phyloP scores from a whole-genome alignment of 2,888 invertebrate species.

The Andrena marginata region DNA sequence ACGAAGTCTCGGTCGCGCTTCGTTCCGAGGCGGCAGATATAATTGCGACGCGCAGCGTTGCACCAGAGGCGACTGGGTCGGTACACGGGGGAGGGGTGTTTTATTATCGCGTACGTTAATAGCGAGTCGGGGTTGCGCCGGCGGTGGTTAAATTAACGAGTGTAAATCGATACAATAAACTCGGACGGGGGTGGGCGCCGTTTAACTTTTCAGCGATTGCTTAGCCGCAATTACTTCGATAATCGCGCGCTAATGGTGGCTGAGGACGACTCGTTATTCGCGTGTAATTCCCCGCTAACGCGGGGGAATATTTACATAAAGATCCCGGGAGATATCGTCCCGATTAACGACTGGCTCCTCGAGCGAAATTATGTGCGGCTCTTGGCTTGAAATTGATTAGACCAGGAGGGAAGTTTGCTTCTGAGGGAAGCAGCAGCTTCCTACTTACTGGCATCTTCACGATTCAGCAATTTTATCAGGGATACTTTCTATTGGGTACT shows the following conservation, averaged over 20 bases:
- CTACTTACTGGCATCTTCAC: not conserved
- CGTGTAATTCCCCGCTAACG: slow-evolving; percentile 42
- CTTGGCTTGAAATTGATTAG: slow-evolving; percentile 17
- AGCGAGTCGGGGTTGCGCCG: slow-evolving; percentile 43
- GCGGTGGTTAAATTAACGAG: slow-evolving; percentile 60
- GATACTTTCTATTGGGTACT: too few species aligned
- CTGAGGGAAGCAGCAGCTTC: not conserved
- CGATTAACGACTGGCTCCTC: slow-evolving; percentile 13
- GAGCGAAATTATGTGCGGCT: not conserved
- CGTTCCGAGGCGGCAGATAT: slow-evolving; percentile 56
- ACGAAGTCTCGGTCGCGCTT: slow-evolving; percentile 68
- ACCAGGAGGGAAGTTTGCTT: not conserved
- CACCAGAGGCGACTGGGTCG: not conserved
- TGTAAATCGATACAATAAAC: slow-evolving; percentile 67
- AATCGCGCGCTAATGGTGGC: slow-evolving; percentile 51
- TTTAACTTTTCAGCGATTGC: slow-evolving; percentile 64
- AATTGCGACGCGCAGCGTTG: slow-evolving; percentile 42
- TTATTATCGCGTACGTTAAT: slow-evolving; percentile 54
- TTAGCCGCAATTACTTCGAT: slow-evolving; percentile 61
- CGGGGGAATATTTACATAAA: slow-evolving; percentile 18
- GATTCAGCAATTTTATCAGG: too few species aligned
- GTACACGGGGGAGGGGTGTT: slow-evolving; percentile 23
- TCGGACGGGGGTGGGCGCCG: slow-evolving; percentile 29
- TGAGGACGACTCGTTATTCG: slow-evolving; percentile 44
- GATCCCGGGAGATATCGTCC: slow-evolving; percentile 25